A percentile compares a stretch with the other conserved stretches of the same genome.
Conservation (phyloP, 1,140 invertebrate genomes). For the Amphibalanus amphitrite region DNA sequence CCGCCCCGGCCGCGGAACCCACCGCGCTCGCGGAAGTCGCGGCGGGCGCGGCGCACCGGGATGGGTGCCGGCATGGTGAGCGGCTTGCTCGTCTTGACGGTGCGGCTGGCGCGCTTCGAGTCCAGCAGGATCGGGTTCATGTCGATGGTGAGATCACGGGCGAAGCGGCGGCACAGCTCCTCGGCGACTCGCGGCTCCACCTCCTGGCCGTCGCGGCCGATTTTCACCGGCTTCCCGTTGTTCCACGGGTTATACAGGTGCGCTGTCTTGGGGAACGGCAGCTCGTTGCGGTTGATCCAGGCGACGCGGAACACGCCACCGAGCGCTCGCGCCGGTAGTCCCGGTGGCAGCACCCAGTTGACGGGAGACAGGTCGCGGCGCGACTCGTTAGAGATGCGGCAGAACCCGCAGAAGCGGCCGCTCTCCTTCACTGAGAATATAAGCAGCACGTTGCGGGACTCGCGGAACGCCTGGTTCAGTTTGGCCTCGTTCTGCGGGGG, state of each 20-base stretch:
- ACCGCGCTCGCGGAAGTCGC: constrained; percentile 31
- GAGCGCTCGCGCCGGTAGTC: constrained; percentile 73
- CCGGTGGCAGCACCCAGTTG: constrained; percentile 89
- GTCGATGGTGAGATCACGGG: constrained; percentile 82
- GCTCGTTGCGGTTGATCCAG: constrained; percentile 79
- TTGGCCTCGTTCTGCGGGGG: constrained; percentile 91
- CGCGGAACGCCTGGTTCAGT: constrained; percentile 80
- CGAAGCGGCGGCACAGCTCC: constrained; percentile 83
- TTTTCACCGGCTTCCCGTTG: constrained; percentile 95
- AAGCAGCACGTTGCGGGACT: constrained; percentile 81
- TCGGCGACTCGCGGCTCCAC: constrained; percentile 54
- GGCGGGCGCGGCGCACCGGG: constrained; percentile 18
- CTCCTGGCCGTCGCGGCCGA: constrained; percentile 79
- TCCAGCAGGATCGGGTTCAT: constrained; percentile 72
- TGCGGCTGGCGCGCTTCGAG: constrained; percentile 62
- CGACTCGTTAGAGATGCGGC: constrained; percentile 68
- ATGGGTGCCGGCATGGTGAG: constrained; percentile 17
- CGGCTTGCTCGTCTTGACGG: constrained; percentile 23
- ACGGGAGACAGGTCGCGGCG: constrained; percentile 72
- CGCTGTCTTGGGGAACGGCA: constrained; percentile 77
- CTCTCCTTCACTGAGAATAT: constrained; percentile 97
- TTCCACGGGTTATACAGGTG: constrained; percentile 97
- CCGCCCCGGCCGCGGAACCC: constrained; percentile 20
- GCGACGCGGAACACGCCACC: constrained; percentile 91
- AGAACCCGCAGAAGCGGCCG: constrained; percentile 74